Evolutionary conservation across 2,113 vertebrate genomes (phyloP), one percentile per base, ranked within the genome.

Genomic region (Hiodon alosoides): DNA sequence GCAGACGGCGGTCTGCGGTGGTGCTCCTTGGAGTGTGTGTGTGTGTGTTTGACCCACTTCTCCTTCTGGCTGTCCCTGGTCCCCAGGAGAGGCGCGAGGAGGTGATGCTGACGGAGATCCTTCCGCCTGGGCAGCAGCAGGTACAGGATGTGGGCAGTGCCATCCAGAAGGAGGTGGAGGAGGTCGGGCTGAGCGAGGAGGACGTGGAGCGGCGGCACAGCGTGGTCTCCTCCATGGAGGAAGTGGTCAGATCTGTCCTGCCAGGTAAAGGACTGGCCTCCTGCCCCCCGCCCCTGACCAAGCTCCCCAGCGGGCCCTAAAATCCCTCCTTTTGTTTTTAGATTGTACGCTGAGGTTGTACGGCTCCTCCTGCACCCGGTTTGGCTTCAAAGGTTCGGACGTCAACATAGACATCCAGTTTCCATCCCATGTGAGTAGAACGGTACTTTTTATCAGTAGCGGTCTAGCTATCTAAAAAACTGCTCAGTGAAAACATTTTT

Each of bases 351-450:
- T 98, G 80, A 91, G 95, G 85, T 87, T 98, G n/a, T 98, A 98
- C 86, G 96, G 96, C 78, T 98, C 96, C 66, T 98, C 96, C 76
- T 93, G 83, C 82, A 95, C 93, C 74, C 90, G 90, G 84, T 91
- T 97, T 88, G 95, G 96, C 86, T 98, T 98, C 86, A 96, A 89
- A 86, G 92, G 91, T 82, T 97, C 96, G 11, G 95, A 98, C 79
- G 83, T 98, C 81, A 97, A 98, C 84, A 93, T 98, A 85, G 94
- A 98, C 85, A 89, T 94, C 83, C 93, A 95, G 78, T 96, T 93
- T 88, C 95, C 95, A 79, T 83, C 85, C 79, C 89, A 79, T 55
- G 96, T 98, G 93, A 95, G 95, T 96, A 92, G 79, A 46, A 7
- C 59, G 64, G 65, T 67, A 66, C n/a, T 78, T 79, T 67, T 69